Evolutionary conservation across 2,888 invertebrate species (phyloP), one percentile per base, ranked within the genome.

Genomic region (Conistra vaccinii): DNA sequence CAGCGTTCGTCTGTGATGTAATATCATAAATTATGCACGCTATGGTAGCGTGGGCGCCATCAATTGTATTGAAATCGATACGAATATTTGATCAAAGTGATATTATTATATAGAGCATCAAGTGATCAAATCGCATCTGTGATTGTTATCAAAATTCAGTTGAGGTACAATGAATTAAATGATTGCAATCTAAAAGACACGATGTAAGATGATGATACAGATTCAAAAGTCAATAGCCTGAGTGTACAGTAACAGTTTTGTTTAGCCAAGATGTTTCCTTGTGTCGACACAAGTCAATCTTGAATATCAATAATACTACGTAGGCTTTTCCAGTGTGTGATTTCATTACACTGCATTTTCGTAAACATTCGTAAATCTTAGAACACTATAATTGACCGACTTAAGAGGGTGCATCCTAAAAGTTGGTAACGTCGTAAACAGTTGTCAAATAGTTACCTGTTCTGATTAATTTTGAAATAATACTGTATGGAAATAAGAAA

Each of bases 221-320:
- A 76, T 76, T 57, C 23, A 70, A 76, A 63, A 69, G 84, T 83
- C 80, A 80, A 80, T 63, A 82, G 57, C 67, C 83, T 66, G 29
- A 20, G 29, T 42, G 83, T 80, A 58, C n/a, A n/a, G n/a, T n/a
- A 83, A 83, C 80, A 80, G 48, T 72, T 72, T 69, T 83, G 71
- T 82, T 83, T 83, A 71, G 57, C 48, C 45, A 62, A 62, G 29
- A 60, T 55, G 35, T 80, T 76, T 76, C 58, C 35, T 61, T 55
- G 17, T 60, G 62, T 48, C 62, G 29, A 29, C 72, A 61, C 35
- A 57, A 77, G 35, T 65, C 55, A 58, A 72, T 61, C 35, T 68
- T 48, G 45, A 60, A 57, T 62, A 42, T 67, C 48, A 75, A 68
- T 45, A 58, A 68, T 67, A 58, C 23, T 48, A 73, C 39, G 26